A percentile compares a stretch with the other conserved stretches of the same genome.
These are phyloP conservation scores for Tarsius wallacei DNA, from an alignment of 2,797 vertebrate genomes.

Conservation along the genomic window DNA sequence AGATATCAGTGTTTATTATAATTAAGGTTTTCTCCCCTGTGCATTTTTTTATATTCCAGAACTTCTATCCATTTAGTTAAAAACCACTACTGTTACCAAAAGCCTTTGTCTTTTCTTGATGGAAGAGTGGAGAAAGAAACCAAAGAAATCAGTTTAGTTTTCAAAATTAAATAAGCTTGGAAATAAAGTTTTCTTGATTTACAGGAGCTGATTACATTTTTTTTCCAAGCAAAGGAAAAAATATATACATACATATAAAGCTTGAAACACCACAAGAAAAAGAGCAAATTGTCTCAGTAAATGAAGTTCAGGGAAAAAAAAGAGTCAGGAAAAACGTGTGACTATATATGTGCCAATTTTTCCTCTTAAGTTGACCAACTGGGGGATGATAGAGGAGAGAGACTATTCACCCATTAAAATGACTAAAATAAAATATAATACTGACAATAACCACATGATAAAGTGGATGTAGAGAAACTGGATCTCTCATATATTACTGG, in stretches of 20 bases:
- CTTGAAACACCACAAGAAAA: neutral
- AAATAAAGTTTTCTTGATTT: neutral
- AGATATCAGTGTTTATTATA: neutral
- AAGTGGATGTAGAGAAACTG: neutral
- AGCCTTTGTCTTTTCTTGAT: neutral
- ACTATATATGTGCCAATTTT: neutral
- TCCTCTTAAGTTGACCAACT: neutral
- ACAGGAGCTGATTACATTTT: neutral
- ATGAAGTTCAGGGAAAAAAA: neutral
- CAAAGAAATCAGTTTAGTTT: neutral
- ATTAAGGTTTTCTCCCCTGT: neutral
- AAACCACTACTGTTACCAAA: neutral
- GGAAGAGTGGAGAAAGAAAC: fast-evolving
- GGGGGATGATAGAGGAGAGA: neutral
- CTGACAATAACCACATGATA: neutral
- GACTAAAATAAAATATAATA: neutral
- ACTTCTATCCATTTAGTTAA: neutral
- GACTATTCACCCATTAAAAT: neutral
- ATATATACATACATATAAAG: neutral
- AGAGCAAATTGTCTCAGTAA: neutral
- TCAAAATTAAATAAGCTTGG: neutral
- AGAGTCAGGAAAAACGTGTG: neutral
- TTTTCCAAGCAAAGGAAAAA: neutral
- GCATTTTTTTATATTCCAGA: neutral
- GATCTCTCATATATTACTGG: neutral